These are phyloP conservation scores for Microtus ochrogaster DNA, from an alignment of 2,113 vertebrate species.

Conservation along the genomic window DNA sequence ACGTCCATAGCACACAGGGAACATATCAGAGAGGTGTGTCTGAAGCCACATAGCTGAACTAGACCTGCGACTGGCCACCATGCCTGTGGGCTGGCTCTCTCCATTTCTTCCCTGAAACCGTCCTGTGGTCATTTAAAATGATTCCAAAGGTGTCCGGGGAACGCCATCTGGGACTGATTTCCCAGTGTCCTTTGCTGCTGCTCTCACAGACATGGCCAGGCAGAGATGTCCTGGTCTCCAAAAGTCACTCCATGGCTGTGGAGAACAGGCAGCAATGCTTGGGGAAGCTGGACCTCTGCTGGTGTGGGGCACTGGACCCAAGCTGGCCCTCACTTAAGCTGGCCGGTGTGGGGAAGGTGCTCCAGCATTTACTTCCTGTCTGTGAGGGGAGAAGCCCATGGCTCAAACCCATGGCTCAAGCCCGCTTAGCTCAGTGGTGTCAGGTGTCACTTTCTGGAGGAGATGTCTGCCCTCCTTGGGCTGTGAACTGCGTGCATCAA, in stretches of 20 bases:
- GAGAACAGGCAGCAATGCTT: neutral
- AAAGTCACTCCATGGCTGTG: neutral
- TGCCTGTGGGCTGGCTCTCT: neutral
- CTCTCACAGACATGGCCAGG: neutral
- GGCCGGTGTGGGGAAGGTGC: neutral
- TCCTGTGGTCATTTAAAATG: neutral
- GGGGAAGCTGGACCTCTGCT: neutral
- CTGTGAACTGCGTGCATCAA: neutral
- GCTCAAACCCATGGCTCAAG: neutral
- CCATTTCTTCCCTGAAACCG: neutral
- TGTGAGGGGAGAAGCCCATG: neutral
- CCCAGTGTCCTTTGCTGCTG: neutral
- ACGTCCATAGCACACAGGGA: neutral
- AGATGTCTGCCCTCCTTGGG: neutral
- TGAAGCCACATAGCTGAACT: too few species aligned
- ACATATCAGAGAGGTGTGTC: neutral
- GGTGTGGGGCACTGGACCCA: neutral
- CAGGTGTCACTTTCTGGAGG: neutral
- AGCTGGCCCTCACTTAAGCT: neutral
- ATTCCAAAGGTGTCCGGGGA: neutral
- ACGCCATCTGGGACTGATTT: neutral
- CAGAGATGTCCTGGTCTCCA: neutral
- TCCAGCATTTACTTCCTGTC: neutral
- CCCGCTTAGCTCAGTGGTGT: neutral
- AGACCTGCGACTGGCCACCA: neutral